Conservation (phyloP, 2,888 invertebrate species). For the Polydrusus tereticollis region DNA sequence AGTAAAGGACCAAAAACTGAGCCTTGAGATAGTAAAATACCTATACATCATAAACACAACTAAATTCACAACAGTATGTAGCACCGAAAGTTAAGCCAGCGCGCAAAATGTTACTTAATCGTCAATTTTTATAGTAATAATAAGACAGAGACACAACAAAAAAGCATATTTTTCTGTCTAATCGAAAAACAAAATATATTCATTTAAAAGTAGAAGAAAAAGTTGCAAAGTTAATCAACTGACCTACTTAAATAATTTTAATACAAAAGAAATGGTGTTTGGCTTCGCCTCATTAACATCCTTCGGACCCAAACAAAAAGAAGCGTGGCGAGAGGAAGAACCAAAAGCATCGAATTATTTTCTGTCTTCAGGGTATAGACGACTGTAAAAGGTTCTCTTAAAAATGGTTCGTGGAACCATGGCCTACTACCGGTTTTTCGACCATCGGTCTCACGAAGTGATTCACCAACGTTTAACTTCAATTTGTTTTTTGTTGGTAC, state of each 20-base stretch:
- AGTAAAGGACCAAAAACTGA: no score
- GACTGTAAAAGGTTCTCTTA: slow-evolving; percentile 36
- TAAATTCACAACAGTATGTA: no score
- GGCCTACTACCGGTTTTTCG: slow-evolving; percentile 35
- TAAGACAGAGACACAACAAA: no score
- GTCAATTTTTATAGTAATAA: no score
- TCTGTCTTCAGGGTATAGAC: slow-evolving; percentile 27
- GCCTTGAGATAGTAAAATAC: no score
- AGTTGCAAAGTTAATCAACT: background rate
- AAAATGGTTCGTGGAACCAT: slow-evolving; percentile 32
- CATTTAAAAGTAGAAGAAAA: no score
- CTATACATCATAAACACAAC: no score
- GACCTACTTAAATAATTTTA: background rate
- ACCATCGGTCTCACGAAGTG: slow-evolving; percentile 14
- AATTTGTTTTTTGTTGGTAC: slow-evolving; percentile 18
- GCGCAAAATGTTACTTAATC: no score
- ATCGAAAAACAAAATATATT: no score
- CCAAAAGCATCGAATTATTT: slow-evolving; percentile 31
- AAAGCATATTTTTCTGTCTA: no score
- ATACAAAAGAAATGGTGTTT: background rate
- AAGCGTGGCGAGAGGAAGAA: slow-evolving; percentile 32
- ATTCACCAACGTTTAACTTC: slow-evolving; percentile 21
- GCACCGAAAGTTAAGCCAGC: no score
- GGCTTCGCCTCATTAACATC: slow-evolving; percentile 26
- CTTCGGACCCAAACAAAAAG: slow-evolving; percentile 21